Base-by-base conservation (phyloP, 2,888 invertebrate species). In the Lydus trimaculatus region DNA sequence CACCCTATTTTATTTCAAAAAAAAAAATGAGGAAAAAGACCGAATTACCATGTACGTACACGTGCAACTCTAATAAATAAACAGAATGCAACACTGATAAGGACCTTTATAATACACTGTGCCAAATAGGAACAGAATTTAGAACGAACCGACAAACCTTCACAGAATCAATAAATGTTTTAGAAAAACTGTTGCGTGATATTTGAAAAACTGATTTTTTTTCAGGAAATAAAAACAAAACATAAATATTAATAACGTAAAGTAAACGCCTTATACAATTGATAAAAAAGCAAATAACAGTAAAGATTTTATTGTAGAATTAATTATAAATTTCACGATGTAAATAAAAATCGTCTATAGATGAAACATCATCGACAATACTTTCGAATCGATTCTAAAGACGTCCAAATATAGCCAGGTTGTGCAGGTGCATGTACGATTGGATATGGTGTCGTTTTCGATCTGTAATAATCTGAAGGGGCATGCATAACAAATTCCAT, bases 401-500 rank as follows among this genome's bases (percentile, higher is more conserved):
- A 85, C 0, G 91, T 90, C 92, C 92, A 92, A 72, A 92, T 88
- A 77, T 87, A 92, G 0, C 91, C 91, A 20, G 84, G 80, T 70
- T 80, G 77, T 23, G 81, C 78, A 36, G 80, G 77, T 11, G 84
- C 79, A 74, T 82, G 77, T 0, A 88, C 86, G 43, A 88, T 84
- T 0, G 94, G 94, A 83, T 94, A 96, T 0, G 96, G 95, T 15
- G 91, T 91, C 73, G 88, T 91, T 75, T 89, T 90, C 9, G 92
- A 88, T 80, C 92, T 91, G 84, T 92, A 96, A 85, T 97, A 97
- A 83, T 96, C 96, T 0, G 95, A 95, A 0, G 97, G 97, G 0
- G 96, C 95, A 80, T 96, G 96, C 92, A 96, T 96, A 20, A 97
- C 91, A 86, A 97, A 97, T 80, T 95, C 93, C 91, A 97, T 92